These are phyloP conservation scores for Scolanthus callimorphus DNA, from an alignment of 92 coral and sea anemone genomes.

Conservation along the genomic window DNA sequence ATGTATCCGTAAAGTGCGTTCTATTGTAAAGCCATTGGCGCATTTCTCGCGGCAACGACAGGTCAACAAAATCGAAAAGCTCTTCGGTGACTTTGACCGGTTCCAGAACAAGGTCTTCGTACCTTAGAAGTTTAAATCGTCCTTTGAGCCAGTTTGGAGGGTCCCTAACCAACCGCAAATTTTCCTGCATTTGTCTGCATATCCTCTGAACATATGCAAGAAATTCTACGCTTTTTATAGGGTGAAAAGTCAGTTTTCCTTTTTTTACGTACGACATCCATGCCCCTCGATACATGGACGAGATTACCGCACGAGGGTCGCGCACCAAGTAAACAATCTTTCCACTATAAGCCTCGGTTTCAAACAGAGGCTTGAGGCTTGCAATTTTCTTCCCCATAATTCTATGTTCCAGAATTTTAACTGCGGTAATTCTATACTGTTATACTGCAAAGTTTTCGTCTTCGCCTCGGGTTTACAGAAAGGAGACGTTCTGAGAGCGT, in stretches of 20 bases:
- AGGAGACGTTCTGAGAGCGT: slow-evolving; percentile 18
- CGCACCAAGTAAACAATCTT: slow-evolving; percentile 44
- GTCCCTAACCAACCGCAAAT: slow-evolving; percentile 5
- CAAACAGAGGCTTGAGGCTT: slow-evolving; percentile 15
- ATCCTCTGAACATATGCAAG: slow-evolving; percentile 21
- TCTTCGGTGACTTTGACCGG: slow-evolving; percentile 21
- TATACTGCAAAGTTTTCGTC: neutral
- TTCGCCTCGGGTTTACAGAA: slow-evolving; percentile 10
- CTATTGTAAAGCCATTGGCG: slow-evolving; percentile 15
- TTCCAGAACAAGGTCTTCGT: slow-evolving; percentile 43
- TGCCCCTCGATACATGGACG: slow-evolving; percentile 32
- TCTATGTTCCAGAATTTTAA: slow-evolving; percentile 39
- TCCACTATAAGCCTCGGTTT: slow-evolving; percentile 8
- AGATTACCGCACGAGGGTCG: slow-evolving; percentile 55
- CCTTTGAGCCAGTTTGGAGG: slow-evolving; percentile 34
- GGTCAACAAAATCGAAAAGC: slow-evolving; percentile 27
- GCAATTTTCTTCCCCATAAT: slow-evolving; percentile 18
- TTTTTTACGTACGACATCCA: slow-evolving; percentile 20
- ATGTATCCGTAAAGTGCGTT: slow-evolving; percentile 7
- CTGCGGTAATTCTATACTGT: slow-evolving; percentile 24
- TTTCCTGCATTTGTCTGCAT: slow-evolving; percentile 23
- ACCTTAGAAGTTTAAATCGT: slow-evolving; percentile 29
- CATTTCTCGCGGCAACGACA: neutral
- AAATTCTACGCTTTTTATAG: slow-evolving; percentile 13
- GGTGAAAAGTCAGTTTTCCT: neutral